Evolutionary conservation across 2,113 vertebrate genomes (phyloP).

Genomic region (Etheostoma spectabile): DNA sequence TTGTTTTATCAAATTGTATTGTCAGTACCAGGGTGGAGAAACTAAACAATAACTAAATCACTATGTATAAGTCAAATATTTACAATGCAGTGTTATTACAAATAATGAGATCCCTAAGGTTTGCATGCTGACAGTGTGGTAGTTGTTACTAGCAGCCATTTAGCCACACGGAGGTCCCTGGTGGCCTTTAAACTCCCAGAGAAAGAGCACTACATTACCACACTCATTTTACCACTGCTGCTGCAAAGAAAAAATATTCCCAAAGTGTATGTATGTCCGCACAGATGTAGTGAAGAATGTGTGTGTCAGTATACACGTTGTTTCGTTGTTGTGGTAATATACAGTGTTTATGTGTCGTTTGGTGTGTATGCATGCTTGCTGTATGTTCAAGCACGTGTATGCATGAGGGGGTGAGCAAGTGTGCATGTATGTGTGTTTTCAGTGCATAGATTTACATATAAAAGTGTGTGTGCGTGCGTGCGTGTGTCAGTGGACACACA

Average conservation of each 20-base stretch:
- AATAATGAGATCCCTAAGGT: slow-evolving; percentile 70
- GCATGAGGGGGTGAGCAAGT: slow-evolving; percentile 25
- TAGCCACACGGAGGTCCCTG: slow-evolving; percentile 39
- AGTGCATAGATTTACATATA: not conserved
- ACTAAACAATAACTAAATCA: slow-evolving; percentile 34
- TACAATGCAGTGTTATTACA: slow-evolving; percentile 61
- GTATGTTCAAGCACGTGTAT: slow-evolving; percentile 29
- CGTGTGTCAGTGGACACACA: not conserved
- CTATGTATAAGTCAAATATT: slow-evolving; percentile 55
- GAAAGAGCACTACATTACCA: not conserved
- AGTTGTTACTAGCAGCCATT: slow-evolving; percentile 58
- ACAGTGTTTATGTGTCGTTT: not conserved
- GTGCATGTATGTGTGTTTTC: slow-evolving; percentile 17
- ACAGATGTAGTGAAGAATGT: slow-evolving; percentile 15
- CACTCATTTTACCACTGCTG: slow-evolving; percentile 14
- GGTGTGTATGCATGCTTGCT: not conserved
- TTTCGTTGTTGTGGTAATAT: not conserved
- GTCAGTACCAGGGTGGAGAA: slow-evolving; percentile 19
- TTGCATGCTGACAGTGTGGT: slow-evolving; percentile 54
- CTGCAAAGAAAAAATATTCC: not conserved
- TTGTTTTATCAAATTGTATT: slow-evolving; percentile 25
- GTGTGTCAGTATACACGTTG: not conserved
- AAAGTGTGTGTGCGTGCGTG: slow-evolving; percentile 9
- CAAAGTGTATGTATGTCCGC: not conserved
- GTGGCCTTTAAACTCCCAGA: slow-evolving; percentile 38